These are phyloP conservation scores for Musca domestica DNA, from an alignment of 1,140 invertebrate species.

Conservation along the genomic window DNA sequence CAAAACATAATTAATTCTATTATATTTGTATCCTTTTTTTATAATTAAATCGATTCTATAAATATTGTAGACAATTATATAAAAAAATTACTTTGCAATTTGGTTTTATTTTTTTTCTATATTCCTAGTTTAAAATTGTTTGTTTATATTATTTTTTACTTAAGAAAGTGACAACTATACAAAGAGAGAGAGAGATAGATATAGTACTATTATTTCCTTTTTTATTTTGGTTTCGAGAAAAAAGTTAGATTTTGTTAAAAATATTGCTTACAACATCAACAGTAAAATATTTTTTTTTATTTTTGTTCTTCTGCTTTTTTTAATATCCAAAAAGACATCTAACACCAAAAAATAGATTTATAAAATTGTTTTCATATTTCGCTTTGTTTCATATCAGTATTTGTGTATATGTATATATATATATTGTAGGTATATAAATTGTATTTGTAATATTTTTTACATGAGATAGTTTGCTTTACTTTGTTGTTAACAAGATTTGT, in stretches of 20 bases:
- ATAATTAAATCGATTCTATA: not conserved
- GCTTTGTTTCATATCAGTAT: constrained; percentile 17
- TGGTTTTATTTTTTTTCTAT: no score
- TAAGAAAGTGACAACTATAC: constrained; percentile 15
- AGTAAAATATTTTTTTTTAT: constrained; percentile 48
- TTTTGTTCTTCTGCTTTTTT: constrained; percentile 30
- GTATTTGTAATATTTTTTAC: constrained; percentile 25
- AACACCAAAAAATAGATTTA: constrained; percentile 53
- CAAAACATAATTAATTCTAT: constrained; percentile 2
- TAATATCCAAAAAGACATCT: constrained; percentile 54
- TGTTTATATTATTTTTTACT: constrained; percentile 25
- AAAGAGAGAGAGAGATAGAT: not conserved
- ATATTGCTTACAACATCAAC: constrained; percentile 52
- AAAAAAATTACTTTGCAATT: constrained; percentile 9
- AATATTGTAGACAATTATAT: constrained; percentile 27
- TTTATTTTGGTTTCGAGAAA: constrained; percentile 11
- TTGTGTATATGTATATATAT: not conserved
- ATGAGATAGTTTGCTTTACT: constrained; percentile 28
- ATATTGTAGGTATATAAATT: constrained; percentile 7
- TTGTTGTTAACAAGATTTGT: constrained; percentile 16
- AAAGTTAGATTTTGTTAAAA: constrained; percentile 23
- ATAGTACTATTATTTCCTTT: constrained; percentile 22
- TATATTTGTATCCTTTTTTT: constrained; percentile 7
- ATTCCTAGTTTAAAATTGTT: constrained; percentile 12
- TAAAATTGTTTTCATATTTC: constrained; percentile 23